Conservation (phyloP, 2,888 invertebrate species). For the Protonemura montana region DNA sequence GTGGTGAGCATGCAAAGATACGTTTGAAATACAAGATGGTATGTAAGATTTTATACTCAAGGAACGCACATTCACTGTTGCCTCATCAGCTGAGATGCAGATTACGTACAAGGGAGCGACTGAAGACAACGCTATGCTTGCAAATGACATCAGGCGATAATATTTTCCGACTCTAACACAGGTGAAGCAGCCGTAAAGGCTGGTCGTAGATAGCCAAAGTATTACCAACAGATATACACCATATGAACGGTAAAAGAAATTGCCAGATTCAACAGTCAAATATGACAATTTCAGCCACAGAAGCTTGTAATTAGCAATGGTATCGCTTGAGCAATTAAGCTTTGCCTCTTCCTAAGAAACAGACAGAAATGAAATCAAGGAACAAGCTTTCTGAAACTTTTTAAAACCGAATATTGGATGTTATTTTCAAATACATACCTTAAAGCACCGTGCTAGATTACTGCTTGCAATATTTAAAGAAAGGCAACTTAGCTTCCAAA, state of each 20-base stretch:
- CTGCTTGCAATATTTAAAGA: background rate
- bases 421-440: background rate
- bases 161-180: background rate
- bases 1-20: too few species aligned
- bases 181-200: background rate
- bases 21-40: background rate
- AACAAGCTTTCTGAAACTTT: background rate
- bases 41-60: background rate
- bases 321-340: background rate
- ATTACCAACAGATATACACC: background rate
- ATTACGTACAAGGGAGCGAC: background rate
- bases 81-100: background rate
- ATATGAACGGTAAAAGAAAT: background rate
- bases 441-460: background rate
- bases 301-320: background rate
- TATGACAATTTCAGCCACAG: slow-evolving; percentile 20
- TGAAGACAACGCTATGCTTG: background rate
- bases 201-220: background rate
- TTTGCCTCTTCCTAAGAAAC: background rate
- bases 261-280: background rate
- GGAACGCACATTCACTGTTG: background rate
- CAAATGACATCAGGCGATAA: background rate
- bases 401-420: background rate
- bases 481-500: background rate
- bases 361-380: background rate